Percentiles rank a stretch among this genome's conserved stretches.
phyloP scores from a whole-genome alignment of 2,113 vertebrate species.

The Ptilonorhynchus violaceus region DNA sequence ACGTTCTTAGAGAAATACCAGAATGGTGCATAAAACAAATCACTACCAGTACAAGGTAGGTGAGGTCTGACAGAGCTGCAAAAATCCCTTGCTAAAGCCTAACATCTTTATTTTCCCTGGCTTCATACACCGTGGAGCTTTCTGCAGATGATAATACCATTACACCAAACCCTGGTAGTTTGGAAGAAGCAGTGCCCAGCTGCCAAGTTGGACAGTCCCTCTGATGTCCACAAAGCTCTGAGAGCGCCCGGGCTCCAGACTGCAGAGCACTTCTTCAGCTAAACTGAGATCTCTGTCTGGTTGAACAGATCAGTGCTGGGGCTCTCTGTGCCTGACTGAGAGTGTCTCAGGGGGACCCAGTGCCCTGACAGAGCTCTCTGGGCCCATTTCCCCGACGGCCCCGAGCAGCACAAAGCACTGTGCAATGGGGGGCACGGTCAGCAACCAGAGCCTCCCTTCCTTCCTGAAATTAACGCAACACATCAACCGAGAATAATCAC shows the following conservation, averaged over 20 bases:
- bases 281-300: background rate
- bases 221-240: background rate
- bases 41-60: background rate
- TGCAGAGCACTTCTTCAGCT: background rate
- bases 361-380: background rate
- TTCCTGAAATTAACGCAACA: background rate
- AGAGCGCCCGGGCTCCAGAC: background rate
- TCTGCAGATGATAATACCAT: background rate
- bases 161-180: background rate
- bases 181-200: background rate
- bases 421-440: accelerated
- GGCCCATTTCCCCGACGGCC: background rate
- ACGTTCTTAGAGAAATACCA: background rate
- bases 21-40: background rate
- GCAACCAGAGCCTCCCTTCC: background rate
- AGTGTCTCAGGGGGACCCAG: background rate
- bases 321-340: background rate
- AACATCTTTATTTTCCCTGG: background rate
- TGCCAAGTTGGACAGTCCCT: background rate
- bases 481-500: background rate
- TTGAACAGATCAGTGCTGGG: background rate
- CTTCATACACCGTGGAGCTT: background rate
- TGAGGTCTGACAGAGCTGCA: background rate
- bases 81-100: background rate
- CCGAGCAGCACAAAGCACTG: background rate